These are phyloP conservation scores for Stichopus horrens DNA, from an alignment of 53 echinoderm and acorn worm species.

Conservation along the genomic window DNA sequence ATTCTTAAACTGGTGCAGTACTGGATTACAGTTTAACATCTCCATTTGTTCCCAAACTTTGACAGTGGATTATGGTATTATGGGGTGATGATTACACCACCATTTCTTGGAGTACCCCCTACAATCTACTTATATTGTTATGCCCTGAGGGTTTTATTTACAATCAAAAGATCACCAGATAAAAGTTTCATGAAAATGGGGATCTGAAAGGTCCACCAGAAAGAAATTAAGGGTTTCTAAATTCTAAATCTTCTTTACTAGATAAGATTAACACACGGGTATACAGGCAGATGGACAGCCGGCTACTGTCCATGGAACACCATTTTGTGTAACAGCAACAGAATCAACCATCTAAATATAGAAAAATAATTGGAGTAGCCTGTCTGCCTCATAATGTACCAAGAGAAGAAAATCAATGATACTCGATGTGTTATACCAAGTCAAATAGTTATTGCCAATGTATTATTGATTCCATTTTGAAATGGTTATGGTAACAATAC, in stretches of 20 bases:
- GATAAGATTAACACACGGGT: no score
- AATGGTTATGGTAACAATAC: no score
- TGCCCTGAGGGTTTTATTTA: slow-evolving; percentile 27
- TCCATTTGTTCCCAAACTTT: slow-evolving; percentile 41
- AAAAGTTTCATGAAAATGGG: not conserved
- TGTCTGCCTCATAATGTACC: no score
- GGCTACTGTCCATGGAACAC: no score
- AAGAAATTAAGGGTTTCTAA: not conserved
- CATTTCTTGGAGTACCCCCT: slow-evolving; percentile 12
- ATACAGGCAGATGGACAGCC: no score
- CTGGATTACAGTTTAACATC: slow-evolving; percentile 28
- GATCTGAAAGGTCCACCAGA: not conserved
- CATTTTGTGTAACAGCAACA: no score
- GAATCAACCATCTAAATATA: no score
- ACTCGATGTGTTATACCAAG: no score
- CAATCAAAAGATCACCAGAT: not conserved
- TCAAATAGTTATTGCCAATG: no score
- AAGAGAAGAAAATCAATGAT: no score
- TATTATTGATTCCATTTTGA: no score
- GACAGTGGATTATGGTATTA: slow-evolving; percentile 13
- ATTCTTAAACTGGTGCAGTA: not conserved
- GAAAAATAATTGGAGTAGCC: no score
- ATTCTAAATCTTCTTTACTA: not conserved
- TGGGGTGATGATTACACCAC: not conserved
- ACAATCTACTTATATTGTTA: slow-evolving; percentile 12